Evolutionary conservation across 1,140 invertebrate genomes (phyloP).

Genomic region (Brachionus koreanus): DNA sequence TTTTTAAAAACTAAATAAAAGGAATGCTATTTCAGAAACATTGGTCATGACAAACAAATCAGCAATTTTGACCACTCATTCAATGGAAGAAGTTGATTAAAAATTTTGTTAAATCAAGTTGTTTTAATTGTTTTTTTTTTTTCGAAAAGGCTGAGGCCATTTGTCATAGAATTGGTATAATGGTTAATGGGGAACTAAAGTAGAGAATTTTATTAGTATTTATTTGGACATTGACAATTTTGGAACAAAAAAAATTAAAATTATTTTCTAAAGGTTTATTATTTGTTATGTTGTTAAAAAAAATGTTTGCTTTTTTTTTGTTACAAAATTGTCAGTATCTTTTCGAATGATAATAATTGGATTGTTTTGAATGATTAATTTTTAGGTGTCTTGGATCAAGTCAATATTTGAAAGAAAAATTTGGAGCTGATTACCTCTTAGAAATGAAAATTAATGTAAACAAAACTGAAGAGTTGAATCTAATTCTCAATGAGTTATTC

Average conservation of each 20-base stretch:
- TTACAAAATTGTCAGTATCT: too few species aligned
- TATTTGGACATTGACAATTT: too few species aligned
- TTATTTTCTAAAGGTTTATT: too few species aligned
- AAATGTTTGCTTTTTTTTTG: too few species aligned
- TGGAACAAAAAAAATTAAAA: too few species aligned
- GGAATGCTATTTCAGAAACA: conserved; percentile 67
- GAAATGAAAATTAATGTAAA: conserved; percentile 46
- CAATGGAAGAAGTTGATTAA: conserved; percentile 60
- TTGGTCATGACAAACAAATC: conserved; percentile 57
- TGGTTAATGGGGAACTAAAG: conserved; percentile 61
- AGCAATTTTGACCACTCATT: conserved; percentile 52
- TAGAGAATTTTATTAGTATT: background rate
- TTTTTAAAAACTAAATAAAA: background rate
- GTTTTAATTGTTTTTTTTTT: conserved; percentile 44
- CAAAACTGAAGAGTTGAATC: too few species aligned
- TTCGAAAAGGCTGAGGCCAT: conserved; percentile 59
- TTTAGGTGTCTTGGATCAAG: conserved; percentile 60
- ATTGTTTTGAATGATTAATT: too few species aligned
- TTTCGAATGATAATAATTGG: too few species aligned
- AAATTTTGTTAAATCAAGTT: conserved; percentile 54
- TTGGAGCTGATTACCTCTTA: conserved; percentile 54
- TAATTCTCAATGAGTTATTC: too few species aligned
- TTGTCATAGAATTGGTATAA: conserved; percentile 60
- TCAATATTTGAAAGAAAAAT: conserved; percentile 61
- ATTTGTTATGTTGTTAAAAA: too few species aligned